These are phyloP conservation scores for Echinops telfairi DNA, from an alignment of 2,113 vertebrate species.

Conservation along the genomic window DNA sequence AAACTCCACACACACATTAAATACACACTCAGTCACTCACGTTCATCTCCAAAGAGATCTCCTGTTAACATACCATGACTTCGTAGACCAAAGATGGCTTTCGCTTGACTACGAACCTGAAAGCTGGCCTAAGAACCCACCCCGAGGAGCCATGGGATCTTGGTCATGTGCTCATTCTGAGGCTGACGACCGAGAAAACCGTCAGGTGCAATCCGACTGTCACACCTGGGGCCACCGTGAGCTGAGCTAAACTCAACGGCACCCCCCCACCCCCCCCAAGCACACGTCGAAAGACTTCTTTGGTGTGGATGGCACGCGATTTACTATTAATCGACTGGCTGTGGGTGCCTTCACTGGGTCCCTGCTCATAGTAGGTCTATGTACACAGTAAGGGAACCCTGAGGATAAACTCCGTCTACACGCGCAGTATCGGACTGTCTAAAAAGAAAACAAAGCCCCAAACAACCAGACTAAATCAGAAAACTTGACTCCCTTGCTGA, in stretches of 20 bases:
- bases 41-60: neutral
- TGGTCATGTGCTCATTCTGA: neutral
- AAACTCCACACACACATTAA: neutral
- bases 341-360: too few relatives aligned
- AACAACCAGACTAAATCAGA: neutral
- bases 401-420: too few relatives aligned
- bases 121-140: neutral
- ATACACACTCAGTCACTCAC: neutral
- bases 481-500: constrained; percentile 61
- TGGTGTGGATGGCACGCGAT: constrained; percentile 7
- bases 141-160: neutral
- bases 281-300: neutral
- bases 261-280: neutral
- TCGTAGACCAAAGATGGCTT: neutral
- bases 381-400: too few relatives aligned
- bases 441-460: too few relatives aligned
- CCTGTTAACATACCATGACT: neutral
- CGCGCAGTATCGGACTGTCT: too few relatives aligned
- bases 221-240: neutral
- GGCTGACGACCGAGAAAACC: neutral
- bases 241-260: neutral
- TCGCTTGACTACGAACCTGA: neutral
- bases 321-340: neutral
- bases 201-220: neutral
- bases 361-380: too few relatives aligned